Evolutionary conservation across 2,113 vertebrate species (phyloP).

Genomic region (Lampris incognitus): DNA sequence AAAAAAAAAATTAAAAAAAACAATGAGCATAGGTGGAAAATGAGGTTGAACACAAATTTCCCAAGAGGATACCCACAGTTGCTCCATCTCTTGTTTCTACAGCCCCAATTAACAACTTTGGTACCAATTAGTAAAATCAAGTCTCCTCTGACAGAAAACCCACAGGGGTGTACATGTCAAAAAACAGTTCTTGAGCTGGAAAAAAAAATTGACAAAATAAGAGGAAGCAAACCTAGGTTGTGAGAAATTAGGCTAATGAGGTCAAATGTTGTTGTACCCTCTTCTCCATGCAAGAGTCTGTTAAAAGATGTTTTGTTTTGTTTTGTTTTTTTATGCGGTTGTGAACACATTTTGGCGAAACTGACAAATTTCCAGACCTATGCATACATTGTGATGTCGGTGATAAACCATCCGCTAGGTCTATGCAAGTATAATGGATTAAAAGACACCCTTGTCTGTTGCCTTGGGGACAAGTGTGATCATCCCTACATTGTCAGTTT

Average conservation of each 20-base stretch:
- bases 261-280: conserved; percentile 51
- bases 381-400: conserved; percentile 2
- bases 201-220: conserved; percentile 47
- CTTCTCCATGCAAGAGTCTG: conserved; percentile 11
- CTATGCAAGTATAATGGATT: not conserved
- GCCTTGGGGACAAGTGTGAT: too few species aligned
- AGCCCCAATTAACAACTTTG: conserved; percentile 78
- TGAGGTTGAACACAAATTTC: conserved; percentile 72
- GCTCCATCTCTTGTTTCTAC: conserved; percentile 69
- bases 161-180: conserved; percentile 67
- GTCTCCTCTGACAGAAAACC: conserved; percentile 64
- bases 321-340: conserved; percentile 11
- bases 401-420: conserved; percentile 14
- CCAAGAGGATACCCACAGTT: conserved; percentile 53
- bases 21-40: conserved; percentile 65
- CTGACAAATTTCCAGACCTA: not conserved
- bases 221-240: not conserved
- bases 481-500: too few species aligned
- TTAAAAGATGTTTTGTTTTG: not conserved
- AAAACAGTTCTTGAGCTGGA: conserved; percentile 51
- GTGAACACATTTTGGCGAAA: conserved; percentile 1
- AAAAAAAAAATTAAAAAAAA: conserved; percentile 39
- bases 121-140: conserved; percentile 81
- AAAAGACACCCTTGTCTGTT: not conserved
- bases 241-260: conserved; percentile 52